Base-by-base conservation (phyloP, 2,113 vertebrate species). In the Arvicanthis niloticus region DNA sequence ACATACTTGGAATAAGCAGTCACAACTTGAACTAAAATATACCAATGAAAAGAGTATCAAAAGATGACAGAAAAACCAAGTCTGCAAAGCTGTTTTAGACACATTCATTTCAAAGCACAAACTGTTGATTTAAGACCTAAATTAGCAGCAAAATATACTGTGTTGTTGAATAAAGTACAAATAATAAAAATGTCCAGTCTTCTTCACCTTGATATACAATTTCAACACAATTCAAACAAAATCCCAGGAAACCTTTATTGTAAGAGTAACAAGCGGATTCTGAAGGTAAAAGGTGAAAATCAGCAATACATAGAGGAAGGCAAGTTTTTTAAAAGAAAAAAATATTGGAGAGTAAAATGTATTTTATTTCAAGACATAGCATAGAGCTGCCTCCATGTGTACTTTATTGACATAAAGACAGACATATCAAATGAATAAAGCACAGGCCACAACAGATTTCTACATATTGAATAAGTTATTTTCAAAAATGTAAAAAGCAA, bases 21-120 rank as follows among this genome's bases (percentile, higher is more conserved):
- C 17, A 93, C 76, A 95, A 75, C 72, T 56, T 90, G 17, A 88
- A 96, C 67, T 48, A 31, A 68, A 94, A 95, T 82, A 91, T 37
- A 1, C 3, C 9, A 87, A 34, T 89, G 76, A 65, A 24, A 40
- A 80, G 48, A 65, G 22, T 21, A 81, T 84, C 7, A 88, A 91
- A 42, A 15, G 40, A 40, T 75, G 24, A 91, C 40, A 12, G 40
- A 24, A 75, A 72, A 72, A 72, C 40, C 73, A 82, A 80, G 73
- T 75, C 73, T 60, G 65, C 7, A 92, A 67, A 95, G 12, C 29
- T 73, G 8, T 31, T 9, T 2, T 75, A 89, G 7, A 16, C 17
- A 75, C 31, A 1, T 75, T 91, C 26, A 62, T 26, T 37, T 60
- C 67, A 88, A 90, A 26, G 26, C 53, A 13, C 1, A 37, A 78